phyloP scores from a whole-genome alignment of 1,140 invertebrate species.

The Drosophila yakuba region DNA sequence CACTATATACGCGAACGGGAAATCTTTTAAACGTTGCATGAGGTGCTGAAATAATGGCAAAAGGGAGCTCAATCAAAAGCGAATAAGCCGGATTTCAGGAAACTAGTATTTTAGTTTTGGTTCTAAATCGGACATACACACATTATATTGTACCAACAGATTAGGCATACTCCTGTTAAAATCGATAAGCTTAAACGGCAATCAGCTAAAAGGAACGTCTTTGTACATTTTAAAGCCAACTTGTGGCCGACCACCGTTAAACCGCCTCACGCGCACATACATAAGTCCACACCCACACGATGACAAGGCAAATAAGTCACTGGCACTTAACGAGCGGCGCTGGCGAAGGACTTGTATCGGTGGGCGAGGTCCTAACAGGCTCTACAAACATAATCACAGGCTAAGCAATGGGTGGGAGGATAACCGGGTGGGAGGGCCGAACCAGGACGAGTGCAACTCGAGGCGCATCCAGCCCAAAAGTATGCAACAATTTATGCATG shows the following conservation, averaged over 20 bases:
- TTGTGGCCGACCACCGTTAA: conserved; percentile 20
- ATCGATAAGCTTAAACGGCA: conserved; percentile 19
- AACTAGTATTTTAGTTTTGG: too few relatives aligned
- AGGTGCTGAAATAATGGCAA: too few relatives aligned
- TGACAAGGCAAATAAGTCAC: conserved; percentile 71
- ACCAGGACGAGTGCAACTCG: conserved; percentile 26
- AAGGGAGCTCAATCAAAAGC: too few relatives aligned
- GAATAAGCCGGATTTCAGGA: too few relatives aligned
- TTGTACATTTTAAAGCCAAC: conserved; percentile 35
- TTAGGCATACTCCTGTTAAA: neutral
- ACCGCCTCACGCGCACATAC: neutral
- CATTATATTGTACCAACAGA: neutral
- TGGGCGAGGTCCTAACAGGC: conserved; percentile 42
- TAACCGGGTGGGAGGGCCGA: neutral
- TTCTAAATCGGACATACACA: neutral
- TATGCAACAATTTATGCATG: conserved; percentile 80
- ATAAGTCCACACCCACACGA: conserved; percentile 6
- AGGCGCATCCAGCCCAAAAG: conserved; percentile 53
- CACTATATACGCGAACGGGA: neutral
- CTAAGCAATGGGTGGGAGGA: conserved; percentile 53
- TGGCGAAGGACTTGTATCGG: conserved; percentile 11
- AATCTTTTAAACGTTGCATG: neutral
- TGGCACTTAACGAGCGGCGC: conserved; percentile 62
- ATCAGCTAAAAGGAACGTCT: conserved; percentile 24
- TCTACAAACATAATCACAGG: conserved; percentile 77